These are phyloP conservation scores for Syrrhaptes paradoxus DNA, from an alignment of 2,113 vertebrate genomes.

Conservation along the genomic window DNA sequence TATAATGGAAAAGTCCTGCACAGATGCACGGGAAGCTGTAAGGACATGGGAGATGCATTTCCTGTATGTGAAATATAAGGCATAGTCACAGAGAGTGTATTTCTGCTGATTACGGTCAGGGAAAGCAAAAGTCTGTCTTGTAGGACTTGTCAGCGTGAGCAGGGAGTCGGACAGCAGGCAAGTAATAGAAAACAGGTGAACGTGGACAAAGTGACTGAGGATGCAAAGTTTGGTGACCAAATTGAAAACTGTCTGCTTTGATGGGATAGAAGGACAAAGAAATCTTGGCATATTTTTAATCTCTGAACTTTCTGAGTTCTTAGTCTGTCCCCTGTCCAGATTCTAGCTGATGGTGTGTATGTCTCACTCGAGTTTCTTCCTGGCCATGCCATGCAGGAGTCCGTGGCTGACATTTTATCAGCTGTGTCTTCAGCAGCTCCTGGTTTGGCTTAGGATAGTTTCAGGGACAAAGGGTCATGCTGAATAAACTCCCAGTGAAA, in stretches of 20 bases:
- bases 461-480: not conserved
- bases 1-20: not conserved
- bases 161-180: not conserved
- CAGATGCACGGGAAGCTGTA: not conserved
- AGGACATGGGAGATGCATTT: not conserved
- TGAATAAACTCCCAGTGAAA: not conserved
- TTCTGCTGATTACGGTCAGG: not conserved
- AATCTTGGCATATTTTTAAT: not conserved
- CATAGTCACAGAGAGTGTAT: not conserved
- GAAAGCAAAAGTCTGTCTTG: not conserved
- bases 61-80: not conserved
- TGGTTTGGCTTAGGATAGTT: not conserved
- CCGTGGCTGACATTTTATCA: not conserved
- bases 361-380: not conserved
- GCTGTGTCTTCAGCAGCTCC: not conserved
- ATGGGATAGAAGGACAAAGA: not conserved
- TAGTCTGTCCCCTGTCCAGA: not conserved
- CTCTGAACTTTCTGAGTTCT: not conserved
- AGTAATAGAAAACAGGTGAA: not conserved
- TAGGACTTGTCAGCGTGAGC: not conserved
- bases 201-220: not conserved
- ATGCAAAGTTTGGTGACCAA: not conserved
- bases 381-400: not conserved
- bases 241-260: not conserved
- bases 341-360: not conserved